These are phyloP conservation scores for Capitella teleta DNA, from an alignment of 1,140 invertebrate genomes.

Conservation along the genomic window DNA sequence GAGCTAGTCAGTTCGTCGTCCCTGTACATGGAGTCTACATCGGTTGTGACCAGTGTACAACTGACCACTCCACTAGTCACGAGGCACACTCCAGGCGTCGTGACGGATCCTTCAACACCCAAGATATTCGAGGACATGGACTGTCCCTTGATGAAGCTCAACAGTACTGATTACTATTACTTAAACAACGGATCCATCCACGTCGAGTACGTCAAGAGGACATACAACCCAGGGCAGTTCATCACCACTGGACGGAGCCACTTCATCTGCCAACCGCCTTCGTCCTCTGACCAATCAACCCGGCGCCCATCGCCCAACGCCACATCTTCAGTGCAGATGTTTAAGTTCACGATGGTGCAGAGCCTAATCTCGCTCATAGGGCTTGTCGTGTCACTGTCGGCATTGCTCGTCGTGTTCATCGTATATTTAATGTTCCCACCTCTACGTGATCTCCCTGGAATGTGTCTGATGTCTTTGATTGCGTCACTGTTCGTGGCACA, in stretches of 20 bases:
- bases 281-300: too few species aligned
- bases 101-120: neutral
- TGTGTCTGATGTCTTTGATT: constrained; percentile 43
- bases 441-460: constrained; percentile 45
- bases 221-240: constrained; percentile 3
- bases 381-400: constrained; percentile 17
- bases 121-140: neutral
- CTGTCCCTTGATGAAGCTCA: constrained; percentile 2
- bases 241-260: neutral
- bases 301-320: neutral
- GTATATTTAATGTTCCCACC: constrained; percentile 37
- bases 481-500: constrained; percentile 41
- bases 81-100: neutral
- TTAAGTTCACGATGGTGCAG: constrained; percentile 13
- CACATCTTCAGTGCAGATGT: neutral
- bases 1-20: too few species aligned
- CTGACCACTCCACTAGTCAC: neutral
- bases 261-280: too few species aligned
- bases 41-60: neutral
- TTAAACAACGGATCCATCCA: constrained; percentile 7
- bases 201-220: neutral
- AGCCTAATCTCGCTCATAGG: constrained; percentile 18
- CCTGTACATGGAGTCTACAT: too few species aligned
- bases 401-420: constrained; percentile 21
- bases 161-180: constrained; percentile 11